These are phyloP conservation scores for Cygnus olor DNA, from an alignment of 2,797 vertebrate species.

Conservation along the genomic window DNA sequence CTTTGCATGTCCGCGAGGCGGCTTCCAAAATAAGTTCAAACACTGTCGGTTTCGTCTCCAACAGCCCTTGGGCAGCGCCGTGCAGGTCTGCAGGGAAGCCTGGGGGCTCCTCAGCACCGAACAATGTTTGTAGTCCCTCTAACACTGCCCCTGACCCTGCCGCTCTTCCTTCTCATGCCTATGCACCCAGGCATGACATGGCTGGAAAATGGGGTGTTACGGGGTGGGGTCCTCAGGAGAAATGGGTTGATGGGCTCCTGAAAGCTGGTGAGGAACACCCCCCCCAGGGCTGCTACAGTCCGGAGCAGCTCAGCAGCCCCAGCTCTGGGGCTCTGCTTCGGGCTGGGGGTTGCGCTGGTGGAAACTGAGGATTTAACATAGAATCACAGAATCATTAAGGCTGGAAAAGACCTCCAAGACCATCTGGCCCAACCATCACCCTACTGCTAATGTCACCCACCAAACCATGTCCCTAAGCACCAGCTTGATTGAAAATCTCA, in stretches of 20 bases:
- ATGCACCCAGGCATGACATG: rapidly evolving
- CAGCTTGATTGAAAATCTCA: neutral
- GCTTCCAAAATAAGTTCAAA: neutral
- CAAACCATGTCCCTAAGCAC: too few relatives aligned
- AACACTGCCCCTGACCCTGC: rapidly evolving
- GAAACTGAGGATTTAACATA: neutral
- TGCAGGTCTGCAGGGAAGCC: neutral
- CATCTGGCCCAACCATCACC: too few relatives aligned
- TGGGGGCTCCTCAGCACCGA: neutral
- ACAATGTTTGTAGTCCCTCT: neutral
- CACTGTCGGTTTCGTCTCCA: neutral
- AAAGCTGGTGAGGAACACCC: neutral
- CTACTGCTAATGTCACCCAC: too few relatives aligned
- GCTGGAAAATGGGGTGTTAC: neutral
- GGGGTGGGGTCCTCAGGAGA: neutral
- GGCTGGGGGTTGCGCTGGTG: neutral
- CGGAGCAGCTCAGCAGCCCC: neutral
- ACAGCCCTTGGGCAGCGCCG: rapidly evolving
- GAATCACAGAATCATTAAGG: too few relatives aligned
- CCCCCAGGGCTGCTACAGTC: neutral
- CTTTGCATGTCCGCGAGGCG: neutral
- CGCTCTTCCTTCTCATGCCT: rapidly evolving
- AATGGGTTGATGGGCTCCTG: neutral
- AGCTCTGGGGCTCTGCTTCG: neutral
- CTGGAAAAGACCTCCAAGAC: too few relatives aligned